Percentiles rank a stretch among this genome's conserved stretches.
phyloP scores from a whole-genome alignment of 2,888 invertebrate genomes.

The Ennomos erosarius region DNA sequence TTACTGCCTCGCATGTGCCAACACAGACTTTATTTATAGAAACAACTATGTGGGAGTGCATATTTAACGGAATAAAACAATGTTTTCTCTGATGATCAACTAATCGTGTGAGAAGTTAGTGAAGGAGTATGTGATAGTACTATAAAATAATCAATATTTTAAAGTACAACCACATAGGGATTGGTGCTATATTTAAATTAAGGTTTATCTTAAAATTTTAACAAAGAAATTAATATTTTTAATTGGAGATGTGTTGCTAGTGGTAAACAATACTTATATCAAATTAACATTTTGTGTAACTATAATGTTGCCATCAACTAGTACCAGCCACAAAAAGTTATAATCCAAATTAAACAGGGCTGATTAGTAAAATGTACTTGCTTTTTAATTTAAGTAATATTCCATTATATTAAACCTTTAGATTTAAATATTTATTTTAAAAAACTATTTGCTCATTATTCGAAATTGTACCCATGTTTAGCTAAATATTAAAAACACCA shows the following conservation, averaged over 20 bases:
- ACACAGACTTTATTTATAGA: slow-evolving; percentile 43
- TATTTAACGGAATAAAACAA: slow-evolving; percentile 5
- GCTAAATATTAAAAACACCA: slow-evolving; percentile 64
- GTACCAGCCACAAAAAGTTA: slow-evolving; percentile 28
- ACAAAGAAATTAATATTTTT: slow-evolving; percentile 49
- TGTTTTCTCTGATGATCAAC: slow-evolving; percentile 36
- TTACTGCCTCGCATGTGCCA: slow-evolving; percentile 70
- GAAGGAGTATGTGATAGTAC: slow-evolving; percentile 64
- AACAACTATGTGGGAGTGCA: slow-evolving; percentile 35
- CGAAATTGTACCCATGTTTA: slow-evolving; percentile 76
- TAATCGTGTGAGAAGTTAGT: slow-evolving; percentile 41
- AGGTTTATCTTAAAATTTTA: slow-evolving; percentile 51
- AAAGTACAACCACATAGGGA: slow-evolving; percentile 69
- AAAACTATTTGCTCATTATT: slow-evolving; percentile 81
- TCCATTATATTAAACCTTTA: slow-evolving; percentile 76
- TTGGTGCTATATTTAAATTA: slow-evolving; percentile 74
- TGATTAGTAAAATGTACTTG: slow-evolving; percentile 55
- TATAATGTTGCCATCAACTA: slow-evolving; percentile 18
- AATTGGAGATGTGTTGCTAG: slow-evolving; percentile 51
- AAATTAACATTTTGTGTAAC: slow-evolving; percentile 37
- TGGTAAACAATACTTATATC: slow-evolving; percentile 34
- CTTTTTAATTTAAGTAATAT: slow-evolving; percentile 78
- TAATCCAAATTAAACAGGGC: slow-evolving; percentile 50
- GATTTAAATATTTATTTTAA: slow-evolving; percentile 74
- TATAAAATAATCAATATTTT: slow-evolving; percentile 51